A percentile compares a stretch with the other conserved stretches of the same genome.
phyloP scores from a whole-genome alignment of 2,888 invertebrate genomes.

The Therioaphis trifolii region DNA sequence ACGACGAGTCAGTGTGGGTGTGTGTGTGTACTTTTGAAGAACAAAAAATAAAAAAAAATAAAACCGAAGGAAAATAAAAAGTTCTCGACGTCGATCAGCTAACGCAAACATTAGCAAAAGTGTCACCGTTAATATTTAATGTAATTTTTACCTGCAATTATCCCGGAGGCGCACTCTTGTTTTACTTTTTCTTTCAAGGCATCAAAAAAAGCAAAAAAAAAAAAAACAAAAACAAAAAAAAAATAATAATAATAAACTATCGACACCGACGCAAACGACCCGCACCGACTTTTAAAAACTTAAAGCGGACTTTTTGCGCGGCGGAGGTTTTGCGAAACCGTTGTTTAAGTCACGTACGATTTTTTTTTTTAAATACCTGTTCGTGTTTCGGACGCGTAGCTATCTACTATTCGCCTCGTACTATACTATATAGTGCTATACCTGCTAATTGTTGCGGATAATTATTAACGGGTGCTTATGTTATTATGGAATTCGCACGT shows the following conservation, averaged over 20 bases:
- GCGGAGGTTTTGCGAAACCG: not conserved
- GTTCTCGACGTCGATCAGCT: not conserved
- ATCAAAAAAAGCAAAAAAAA: not conserved
- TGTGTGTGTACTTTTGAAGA: not conserved
- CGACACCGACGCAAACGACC: too few relatives aligned
- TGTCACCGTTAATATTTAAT: slow-evolving; percentile 6
- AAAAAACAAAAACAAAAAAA: not conserved
- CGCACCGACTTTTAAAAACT: not conserved
- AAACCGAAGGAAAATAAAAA: too few relatives aligned
- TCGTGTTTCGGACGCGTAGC: too few relatives aligned
- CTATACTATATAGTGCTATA: too few relatives aligned
- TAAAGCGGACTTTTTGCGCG: not conserved
- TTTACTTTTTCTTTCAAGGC: not conserved
- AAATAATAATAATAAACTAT: not conserved
- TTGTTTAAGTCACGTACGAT: slow-evolving; percentile 5
- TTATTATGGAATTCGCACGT: too few relatives aligned
- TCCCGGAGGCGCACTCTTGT: not conserved
- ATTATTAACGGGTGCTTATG: too few relatives aligned
- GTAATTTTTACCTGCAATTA: not conserved
- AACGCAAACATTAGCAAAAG: not conserved
- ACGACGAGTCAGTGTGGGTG: not conserved
- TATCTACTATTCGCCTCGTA: too few relatives aligned
- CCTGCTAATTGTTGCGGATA: too few relatives aligned
- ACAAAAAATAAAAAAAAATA: not conserved
- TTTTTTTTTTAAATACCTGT: too few relatives aligned